These are phyloP conservation scores for Lontra canadensis DNA, from an alignment of 2,113 vertebrate species.

Conservation along the genomic window DNA sequence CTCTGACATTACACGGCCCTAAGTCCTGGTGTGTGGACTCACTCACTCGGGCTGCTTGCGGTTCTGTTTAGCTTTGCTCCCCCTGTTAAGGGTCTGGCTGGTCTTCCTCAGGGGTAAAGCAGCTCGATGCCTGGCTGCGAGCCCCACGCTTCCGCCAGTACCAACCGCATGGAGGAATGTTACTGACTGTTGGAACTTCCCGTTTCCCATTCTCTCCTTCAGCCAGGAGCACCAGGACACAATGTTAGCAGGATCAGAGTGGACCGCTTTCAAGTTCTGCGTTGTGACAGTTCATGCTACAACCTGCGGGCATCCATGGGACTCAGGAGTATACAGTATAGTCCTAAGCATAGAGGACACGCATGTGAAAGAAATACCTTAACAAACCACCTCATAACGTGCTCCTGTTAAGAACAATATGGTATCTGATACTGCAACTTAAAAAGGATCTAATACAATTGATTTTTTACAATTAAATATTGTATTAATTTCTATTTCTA, in stretches of 20 bases:
- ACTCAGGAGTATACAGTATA: background rate
- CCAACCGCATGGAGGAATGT: accelerated
- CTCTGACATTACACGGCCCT: background rate
- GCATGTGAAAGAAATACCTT: background rate
- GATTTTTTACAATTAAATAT: background rate
- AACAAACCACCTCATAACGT: background rate
- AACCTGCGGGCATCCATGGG: background rate
- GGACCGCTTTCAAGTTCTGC: background rate
- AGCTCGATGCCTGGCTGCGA: background rate
- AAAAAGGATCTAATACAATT: background rate
- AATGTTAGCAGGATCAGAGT: background rate
- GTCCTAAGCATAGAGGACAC: no score
- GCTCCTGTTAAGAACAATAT: background rate
- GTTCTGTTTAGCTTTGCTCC: background rate
- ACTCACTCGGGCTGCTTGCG: background rate
- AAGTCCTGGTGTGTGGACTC: no score
- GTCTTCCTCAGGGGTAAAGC: background rate
- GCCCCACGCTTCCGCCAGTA: background rate
- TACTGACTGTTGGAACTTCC: no score
- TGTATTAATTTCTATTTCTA: background rate
- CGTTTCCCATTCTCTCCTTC: background rate
- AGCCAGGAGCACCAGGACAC: background rate
- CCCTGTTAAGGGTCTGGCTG: background rate
- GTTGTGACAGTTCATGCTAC: background rate
- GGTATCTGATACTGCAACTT: background rate